Conservation (phyloP, 2,888 invertebrate species). For the Allacma fusca region DNA sequence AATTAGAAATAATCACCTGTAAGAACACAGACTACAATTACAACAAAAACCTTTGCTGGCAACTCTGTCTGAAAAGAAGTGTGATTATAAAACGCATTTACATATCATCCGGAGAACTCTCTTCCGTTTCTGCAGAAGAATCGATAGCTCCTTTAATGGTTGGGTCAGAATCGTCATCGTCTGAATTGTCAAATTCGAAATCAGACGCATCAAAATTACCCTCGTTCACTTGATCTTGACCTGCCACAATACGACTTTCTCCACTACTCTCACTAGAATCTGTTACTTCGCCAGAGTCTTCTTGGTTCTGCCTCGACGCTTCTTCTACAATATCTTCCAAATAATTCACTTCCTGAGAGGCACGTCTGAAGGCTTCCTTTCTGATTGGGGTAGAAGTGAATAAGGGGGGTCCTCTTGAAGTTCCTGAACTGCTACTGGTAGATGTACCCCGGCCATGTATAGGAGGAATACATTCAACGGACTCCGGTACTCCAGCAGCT, state of each 20-base stretch:
- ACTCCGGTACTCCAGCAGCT: too few species aligned
- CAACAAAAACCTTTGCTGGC: too few species aligned
- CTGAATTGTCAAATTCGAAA: conserved; percentile 12
- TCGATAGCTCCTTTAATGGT: background rate
- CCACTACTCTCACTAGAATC: background rate
- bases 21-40: too few species aligned
- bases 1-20: too few species aligned
- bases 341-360: background rate
- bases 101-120: background rate
- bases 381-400: background rate
- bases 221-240: background rate
- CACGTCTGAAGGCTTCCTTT: background rate
- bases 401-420: background rate
- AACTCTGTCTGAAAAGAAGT: too few species aligned
- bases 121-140: background rate
- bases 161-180: background rate
- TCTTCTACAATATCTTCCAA: background rate
- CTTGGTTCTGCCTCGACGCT: background rate
- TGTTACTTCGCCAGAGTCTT: background rate
- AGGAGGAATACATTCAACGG: too few species aligned
- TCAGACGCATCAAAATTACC: background rate
- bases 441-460: background rate
- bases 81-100: too few species aligned
- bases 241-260: conserved; percentile 5
- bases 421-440: background rate